phyloP scores from a whole-genome alignment of 1,140 invertebrate species.

The Drosophila ironensis region DNA sequence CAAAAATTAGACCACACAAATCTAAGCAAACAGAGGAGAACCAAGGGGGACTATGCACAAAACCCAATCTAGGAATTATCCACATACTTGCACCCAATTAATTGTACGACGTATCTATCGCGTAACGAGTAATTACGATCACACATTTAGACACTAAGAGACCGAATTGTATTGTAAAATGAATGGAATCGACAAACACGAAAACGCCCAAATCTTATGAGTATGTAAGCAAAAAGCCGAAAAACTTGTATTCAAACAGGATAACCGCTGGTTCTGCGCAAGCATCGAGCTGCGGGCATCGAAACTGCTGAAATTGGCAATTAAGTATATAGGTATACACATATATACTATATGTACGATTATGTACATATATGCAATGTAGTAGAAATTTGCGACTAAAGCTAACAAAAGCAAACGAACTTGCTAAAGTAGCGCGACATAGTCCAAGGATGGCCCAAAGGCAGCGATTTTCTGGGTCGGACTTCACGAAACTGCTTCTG shows the following conservation, averaged over 20 bases:
- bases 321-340: conserved; percentile 62
- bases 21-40: conserved; percentile 9
- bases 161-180: conserved; percentile 67
- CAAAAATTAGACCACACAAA: conserved; percentile 37
- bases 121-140: conserved; percentile 32
- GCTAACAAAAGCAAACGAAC: conserved; percentile 15
- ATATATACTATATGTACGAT: conserved; percentile 11
- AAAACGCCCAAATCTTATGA: conserved; percentile 82
- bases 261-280: conserved; percentile 33
- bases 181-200: conserved; percentile 70
- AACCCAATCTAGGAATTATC: conserved; percentile 35
- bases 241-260: conserved; percentile 40
- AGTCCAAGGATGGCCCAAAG: not conserved
- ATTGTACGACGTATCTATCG: conserved; percentile 44
- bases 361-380: conserved; percentile 19
- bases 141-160: conserved; percentile 50
- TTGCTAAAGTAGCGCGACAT: conserved; percentile 36
- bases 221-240: conserved; percentile 66
- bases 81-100: conserved; percentile 64
- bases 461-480: not conserved
- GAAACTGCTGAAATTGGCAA: conserved; percentile 76
- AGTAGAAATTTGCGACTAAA: conserved; percentile 27
- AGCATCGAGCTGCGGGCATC: conserved; percentile 9
- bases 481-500: conserved; percentile 42
- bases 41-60: conserved; percentile 47